Evolutionary conservation across 2,797 vertebrate species (phyloP).

Genomic region (Otus scops): DNA sequence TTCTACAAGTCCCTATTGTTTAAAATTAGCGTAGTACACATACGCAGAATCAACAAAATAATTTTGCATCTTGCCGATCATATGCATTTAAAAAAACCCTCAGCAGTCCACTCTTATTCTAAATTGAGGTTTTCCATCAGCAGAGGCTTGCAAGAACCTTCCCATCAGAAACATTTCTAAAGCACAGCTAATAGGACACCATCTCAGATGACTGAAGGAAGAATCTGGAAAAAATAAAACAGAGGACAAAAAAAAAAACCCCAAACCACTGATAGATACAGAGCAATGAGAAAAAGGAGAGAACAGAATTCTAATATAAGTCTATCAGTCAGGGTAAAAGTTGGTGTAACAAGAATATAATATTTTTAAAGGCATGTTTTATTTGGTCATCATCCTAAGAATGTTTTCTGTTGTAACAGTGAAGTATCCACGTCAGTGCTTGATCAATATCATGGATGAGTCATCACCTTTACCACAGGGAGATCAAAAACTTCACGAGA

Average conservation of each 20-base stretch:
- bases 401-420: not conserved
- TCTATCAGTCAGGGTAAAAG: not conserved
- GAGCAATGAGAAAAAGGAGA: not conserved
- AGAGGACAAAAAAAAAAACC: not conserved
- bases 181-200: not conserved
- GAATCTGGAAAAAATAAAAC: not conserved
- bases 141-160: not conserved
- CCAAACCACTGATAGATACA: not conserved
- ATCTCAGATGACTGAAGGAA: not conserved
- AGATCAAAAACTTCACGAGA: conserved; percentile 96
- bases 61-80: not conserved
- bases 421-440: not conserved
- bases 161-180: not conserved
- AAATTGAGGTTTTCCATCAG: not conserved
- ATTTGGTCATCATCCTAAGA: not conserved
- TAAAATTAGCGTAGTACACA: not conserved
- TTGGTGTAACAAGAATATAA: not conserved
- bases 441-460: not conserved
- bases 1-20: not conserved
- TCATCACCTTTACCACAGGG: conserved; percentile 92
- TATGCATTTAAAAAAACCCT: not conserved
- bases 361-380: not conserved
- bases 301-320: not conserved
- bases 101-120: not conserved
- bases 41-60: not conserved